These are phyloP conservation scores for Todiramphus chloris DNA, from an alignment of 2,113 vertebrate species.

Conservation along the genomic window DNA sequence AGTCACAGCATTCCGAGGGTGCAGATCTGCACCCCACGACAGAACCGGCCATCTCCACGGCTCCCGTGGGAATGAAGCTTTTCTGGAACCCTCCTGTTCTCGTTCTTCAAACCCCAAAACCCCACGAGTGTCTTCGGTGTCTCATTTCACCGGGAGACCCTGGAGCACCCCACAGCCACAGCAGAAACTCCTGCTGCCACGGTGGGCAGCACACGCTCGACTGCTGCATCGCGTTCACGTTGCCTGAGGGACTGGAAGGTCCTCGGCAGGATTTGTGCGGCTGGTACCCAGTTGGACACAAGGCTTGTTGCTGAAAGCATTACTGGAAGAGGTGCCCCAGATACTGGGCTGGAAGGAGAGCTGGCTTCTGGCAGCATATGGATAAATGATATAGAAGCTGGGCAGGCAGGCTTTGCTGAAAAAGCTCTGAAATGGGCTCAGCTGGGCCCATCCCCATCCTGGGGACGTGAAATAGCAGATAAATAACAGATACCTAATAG, in stretches of 20 bases:
- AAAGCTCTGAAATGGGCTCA: neutral
- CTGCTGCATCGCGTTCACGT: rapidly evolving
- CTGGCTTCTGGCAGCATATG: no score
- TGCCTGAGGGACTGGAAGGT: neutral
- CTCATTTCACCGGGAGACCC: neutral
- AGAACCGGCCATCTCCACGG: neutral
- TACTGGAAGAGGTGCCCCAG: neutral
- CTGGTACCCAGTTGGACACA: neutral
- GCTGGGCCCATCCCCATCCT: neutral
- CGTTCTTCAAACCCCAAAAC: neutral
- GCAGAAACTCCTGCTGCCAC: rapidly evolving
- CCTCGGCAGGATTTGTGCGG: neutral
- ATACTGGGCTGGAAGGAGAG: neutral
- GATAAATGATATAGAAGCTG: neutral
- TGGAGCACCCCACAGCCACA: neutral
- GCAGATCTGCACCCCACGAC: rapidly evolving
- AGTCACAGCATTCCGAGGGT: neutral
- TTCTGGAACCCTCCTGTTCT: neutral
- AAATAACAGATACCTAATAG: neutral
- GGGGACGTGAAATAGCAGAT: neutral
- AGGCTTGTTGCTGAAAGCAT: neutral
- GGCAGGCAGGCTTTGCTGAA: neutral
- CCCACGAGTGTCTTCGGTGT: neutral
- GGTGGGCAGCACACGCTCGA: neutral
- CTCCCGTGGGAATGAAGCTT: neutral